Evolutionary conservation across 1,140 invertebrate genomes (phyloP).

Genomic region (Eumeta japonica): DNA sequence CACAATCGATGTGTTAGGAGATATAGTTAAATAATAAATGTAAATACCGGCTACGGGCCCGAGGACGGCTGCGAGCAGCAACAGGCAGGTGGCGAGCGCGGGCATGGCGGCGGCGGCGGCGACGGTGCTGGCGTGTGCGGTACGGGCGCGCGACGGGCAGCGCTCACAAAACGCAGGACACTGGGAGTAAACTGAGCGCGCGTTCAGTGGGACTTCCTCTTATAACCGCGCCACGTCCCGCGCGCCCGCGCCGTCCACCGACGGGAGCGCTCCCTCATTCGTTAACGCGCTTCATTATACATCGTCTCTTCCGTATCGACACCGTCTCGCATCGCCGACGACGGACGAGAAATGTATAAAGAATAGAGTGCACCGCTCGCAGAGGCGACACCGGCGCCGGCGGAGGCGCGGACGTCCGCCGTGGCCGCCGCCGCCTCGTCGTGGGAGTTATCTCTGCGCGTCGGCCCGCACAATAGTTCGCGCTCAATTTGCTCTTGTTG

Average conservation of each 20-base stretch:
- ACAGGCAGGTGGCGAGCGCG: conserved; percentile 36
- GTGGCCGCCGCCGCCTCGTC: conserved; percentile 24
- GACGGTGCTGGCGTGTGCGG: conserved; percentile 9
- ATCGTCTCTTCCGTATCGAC: too few species aligned
- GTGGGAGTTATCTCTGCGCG: conserved; percentile 52
- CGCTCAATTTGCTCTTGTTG: conserved; percentile 55
- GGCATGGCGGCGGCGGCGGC: conserved; percentile 35
- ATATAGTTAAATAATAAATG: conserved; percentile 8
- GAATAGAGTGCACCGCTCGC: background rate
- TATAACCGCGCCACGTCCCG: conserved; percentile 51
- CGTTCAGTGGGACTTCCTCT: conserved; percentile 46
- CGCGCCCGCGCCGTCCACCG: conserved; percentile 25
- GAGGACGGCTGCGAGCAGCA: conserved; percentile 43
- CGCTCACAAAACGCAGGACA: conserved; percentile 51
- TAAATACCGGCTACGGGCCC: conserved; percentile 44
- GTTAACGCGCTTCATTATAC: too few species aligned
- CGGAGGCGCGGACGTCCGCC: conserved; percentile 37
- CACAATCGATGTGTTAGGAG: background rate
- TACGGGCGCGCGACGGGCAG: conserved; percentile 32
- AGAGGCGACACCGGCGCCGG: conserved; percentile 3
- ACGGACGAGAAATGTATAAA: conserved; percentile 18
- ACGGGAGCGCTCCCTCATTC: conserved; percentile 14
- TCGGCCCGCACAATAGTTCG: conserved; percentile 49
- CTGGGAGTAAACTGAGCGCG: conserved; percentile 50
- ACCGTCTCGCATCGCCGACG: too few species aligned